These are phyloP conservation scores for Nothocercus julius DNA, from an alignment of 2,113 vertebrate species.

Conservation along the genomic window DNA sequence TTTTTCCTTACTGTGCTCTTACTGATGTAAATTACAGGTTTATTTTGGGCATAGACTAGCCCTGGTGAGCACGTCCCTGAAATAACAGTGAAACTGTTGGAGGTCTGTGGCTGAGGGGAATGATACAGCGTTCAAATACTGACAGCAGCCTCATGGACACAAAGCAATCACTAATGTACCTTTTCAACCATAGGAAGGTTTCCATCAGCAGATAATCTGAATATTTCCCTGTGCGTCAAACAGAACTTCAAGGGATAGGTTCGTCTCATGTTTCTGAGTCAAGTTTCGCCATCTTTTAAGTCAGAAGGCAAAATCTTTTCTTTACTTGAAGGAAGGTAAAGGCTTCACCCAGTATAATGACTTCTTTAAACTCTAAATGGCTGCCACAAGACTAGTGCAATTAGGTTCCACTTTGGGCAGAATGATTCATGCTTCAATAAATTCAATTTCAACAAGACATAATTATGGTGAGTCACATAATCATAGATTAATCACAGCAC, in stretches of 20 bases:
- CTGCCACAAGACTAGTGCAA: conserved; percentile 55
- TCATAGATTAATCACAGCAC: conserved; percentile 75
- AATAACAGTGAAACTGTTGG: conserved; percentile 8
- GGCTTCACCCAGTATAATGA: background rate
- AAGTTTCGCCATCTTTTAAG: background rate
- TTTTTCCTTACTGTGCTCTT: background rate
- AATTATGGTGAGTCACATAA: conserved; percentile 83
- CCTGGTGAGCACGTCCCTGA: background rate
- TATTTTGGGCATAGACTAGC: background rate
- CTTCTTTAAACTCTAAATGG: conserved; percentile 37
- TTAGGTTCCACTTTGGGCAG: conserved; percentile 72
- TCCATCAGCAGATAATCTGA: background rate
- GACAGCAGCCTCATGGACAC: background rate
- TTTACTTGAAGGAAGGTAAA: background rate
- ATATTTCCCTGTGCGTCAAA: background rate
- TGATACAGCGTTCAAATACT: background rate
- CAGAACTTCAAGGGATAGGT: background rate
- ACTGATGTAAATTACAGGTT: conserved; percentile 49
- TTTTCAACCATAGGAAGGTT: background rate
- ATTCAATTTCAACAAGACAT: conserved; percentile 81
- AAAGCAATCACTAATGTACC: background rate
- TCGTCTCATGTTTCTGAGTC: background rate
- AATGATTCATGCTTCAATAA: conserved; percentile 81
- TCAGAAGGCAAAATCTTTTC: background rate
- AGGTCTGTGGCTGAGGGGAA: conserved; percentile 1